Evolutionary conservation across 2,797 vertebrate genomes (phyloP).

Genomic region (Thunnus albacares): DNA sequence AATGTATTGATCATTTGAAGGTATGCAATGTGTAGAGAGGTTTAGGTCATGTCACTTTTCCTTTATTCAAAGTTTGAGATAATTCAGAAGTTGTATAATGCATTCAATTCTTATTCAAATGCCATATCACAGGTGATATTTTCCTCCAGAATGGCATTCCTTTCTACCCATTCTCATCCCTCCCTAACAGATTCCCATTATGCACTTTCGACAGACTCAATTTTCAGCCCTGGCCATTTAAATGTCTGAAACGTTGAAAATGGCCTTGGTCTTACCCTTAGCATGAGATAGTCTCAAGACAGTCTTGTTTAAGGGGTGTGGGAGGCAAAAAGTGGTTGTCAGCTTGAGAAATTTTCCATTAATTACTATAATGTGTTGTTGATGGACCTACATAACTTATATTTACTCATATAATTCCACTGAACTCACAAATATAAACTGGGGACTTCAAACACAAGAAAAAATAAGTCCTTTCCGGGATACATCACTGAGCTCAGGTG

Average conservation of each 20-base stretch:
- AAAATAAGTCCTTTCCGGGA: slow-evolving; percentile 9
- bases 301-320: slow-evolving; percentile 4
- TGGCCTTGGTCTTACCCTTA: slow-evolving; percentile 63
- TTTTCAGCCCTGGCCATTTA: slow-evolving; percentile 65
- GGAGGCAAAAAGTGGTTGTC: slow-evolving; percentile 7
- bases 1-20: slow-evolving; percentile 68
- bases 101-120: slow-evolving; percentile 78
- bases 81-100: slow-evolving; percentile 67
- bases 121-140: slow-evolving; percentile 76
- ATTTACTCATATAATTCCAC: background rate
- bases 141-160: slow-evolving; percentile 71
- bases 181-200: slow-evolving; percentile 66
- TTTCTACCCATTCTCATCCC: slow-evolving; percentile 62
- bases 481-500: slow-evolving; percentile 65
- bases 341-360: background rate
- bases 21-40: slow-evolving; percentile 45
- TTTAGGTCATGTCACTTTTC: slow-evolving; percentile 58
- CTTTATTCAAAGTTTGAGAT: slow-evolving; percentile 76
- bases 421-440: slow-evolving; percentile 25
- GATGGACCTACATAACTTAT: background rate
- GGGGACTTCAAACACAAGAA: slow-evolving; percentile 39
- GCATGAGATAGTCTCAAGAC: slow-evolving; percentile 41
- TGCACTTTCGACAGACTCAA: slow-evolving; percentile 69
- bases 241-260: slow-evolving; percentile 68
- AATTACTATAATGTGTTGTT: background rate